Base-by-base conservation (phyloP, 64 coral and sea anemone species). In the Pocillopora verrucosa region DNA sequence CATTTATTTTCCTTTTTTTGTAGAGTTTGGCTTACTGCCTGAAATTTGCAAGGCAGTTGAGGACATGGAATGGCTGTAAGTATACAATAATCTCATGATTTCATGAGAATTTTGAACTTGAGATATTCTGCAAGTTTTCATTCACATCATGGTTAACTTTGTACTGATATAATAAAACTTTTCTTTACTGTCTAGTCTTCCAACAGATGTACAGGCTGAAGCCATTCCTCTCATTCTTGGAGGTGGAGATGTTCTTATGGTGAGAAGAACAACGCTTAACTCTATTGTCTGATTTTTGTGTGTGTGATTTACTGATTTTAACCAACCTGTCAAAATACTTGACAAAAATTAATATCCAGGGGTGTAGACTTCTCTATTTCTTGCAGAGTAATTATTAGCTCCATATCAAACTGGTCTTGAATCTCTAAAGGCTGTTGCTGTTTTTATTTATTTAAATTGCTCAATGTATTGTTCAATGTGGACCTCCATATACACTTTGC, bases 11-110 rank as follows among this genome's bases (percentile, higher is more conserved):
- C 16, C 17, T 14, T 83, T 59, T 83, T 58, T 83, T 89, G 19
- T 61, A 99, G 97, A 99, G 68, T 99, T 99, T 89, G 97, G 97
- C 12, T 51, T 99, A 15, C 94, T 99, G 69, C 97, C 97, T n/a
- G 97, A 99, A 87, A 95, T 99, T 60, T 95, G 94, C 61, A 92
- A 99, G 72, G 97, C 91, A 16, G 93, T 99, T 67, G 97, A 99
- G 90, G 97, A 99, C 38, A 99, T 99, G 94, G 97, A 90, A 15
- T 99, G 97, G 97, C 94, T 93, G 97, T 99, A 93, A 99, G 97
- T 93, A 58, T 76, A 20, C 24, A 22, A 82, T 76, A 59, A 57
- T 10, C 25, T 73, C 22, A 77, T 72, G 11, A 69, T 59, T 63
- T 15, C 61, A 15, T 9, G 10, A 12, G 20, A 1, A 58, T 10